Base-by-base conservation (phyloP, 2,113 vertebrate genomes). In the Thinocorus orbignyianus region DNA sequence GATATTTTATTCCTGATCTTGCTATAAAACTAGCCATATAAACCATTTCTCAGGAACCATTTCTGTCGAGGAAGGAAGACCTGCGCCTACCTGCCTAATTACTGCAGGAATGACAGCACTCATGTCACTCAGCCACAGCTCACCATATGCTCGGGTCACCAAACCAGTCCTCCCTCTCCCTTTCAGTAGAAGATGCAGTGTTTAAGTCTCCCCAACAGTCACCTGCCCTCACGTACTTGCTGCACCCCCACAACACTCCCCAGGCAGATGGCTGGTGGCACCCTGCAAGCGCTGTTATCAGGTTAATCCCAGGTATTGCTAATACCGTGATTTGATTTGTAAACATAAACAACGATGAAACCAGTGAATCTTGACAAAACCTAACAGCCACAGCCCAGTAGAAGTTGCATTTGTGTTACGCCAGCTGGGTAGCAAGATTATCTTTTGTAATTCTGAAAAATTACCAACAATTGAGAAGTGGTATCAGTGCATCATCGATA, bases 181-280 rank as follows among this genome's bases (percentile, higher is more conserved):
- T 25, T 69, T n/a, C 49, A 33, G 73, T 3, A 54, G n/a, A 19
- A 69, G 46, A 55, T 4, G 0, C 8, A 5, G 11, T 35, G 33
- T 60, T 92, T 49, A 25, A 65, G 33, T 41, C 26, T 86, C 68
- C 52, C 48, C 30, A 6, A 54, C 26, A 52, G 48, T 49, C 71
- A 52, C 54, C 35, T 48, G 44, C 11, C 25, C 60, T 41, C 74
- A 49, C 0, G 0, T 17, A 33, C 52, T 64, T 4, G 0, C 77
- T 33, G 54, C 17, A 31, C 6, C 31, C 35, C 30, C 54, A 12
- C n/a, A 52, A 28, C 37, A 10, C 10, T 52, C 28, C 54, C 16
- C 0, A 0, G 0, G 0, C 37, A 78, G 44, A 44, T 1, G 0
- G 42, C 44, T 60, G 30, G 10, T 35, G 39, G 52, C 39, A 61